Conservation (phyloP, 1,140 invertebrate species). For the Sycophila sp. region DNA sequence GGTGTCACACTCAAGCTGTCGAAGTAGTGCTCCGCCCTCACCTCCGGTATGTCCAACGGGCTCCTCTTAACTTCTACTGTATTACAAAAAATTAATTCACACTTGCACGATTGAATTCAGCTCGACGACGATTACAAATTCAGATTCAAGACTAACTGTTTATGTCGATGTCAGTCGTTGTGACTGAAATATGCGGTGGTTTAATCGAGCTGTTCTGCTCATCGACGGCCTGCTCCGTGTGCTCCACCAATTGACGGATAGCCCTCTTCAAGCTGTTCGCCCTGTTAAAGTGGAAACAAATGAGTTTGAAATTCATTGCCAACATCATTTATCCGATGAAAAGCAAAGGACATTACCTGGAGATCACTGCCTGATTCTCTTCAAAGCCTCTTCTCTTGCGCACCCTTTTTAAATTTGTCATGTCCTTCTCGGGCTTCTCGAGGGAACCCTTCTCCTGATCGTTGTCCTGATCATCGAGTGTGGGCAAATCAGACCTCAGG, state of each 20-base stretch:
- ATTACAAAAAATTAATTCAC: no score
- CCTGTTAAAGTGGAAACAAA: no score
- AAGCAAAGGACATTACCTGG: slow-evolving; percentile 53
- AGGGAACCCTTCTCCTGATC: slow-evolving; percentile 70
- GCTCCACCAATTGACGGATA: slow-evolving; percentile 83
- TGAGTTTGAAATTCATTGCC: no score
- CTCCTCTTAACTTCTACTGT: slow-evolving; percentile 38
- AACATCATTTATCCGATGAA: no score
- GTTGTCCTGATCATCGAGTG: slow-evolving; percentile 67
- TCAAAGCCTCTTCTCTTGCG: slow-evolving; percentile 49
- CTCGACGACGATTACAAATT: no score
- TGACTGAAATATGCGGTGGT: slow-evolving; percentile 49
- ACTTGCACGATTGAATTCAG: no score
- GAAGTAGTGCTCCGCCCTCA: slow-evolving; percentile 40
- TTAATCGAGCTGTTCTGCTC: slow-evolving; percentile 66
- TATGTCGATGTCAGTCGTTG: no score
- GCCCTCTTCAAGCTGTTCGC: slow-evolving; percentile 90
- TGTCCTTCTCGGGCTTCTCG: slow-evolving; percentile 73
- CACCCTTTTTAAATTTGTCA: slow-evolving; percentile 58
- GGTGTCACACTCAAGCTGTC: slow-evolving; percentile 56
- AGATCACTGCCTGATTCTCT: slow-evolving; percentile 56
- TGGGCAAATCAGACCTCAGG: slow-evolving; percentile 44
- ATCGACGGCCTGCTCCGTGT: slow-evolving; percentile 76
- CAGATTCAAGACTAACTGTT: no score
- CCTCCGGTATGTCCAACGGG: slow-evolving; percentile 49